phyloP scores from a whole-genome alignment of 2,888 invertebrate species.

The Palloptera scutellata region DNA sequence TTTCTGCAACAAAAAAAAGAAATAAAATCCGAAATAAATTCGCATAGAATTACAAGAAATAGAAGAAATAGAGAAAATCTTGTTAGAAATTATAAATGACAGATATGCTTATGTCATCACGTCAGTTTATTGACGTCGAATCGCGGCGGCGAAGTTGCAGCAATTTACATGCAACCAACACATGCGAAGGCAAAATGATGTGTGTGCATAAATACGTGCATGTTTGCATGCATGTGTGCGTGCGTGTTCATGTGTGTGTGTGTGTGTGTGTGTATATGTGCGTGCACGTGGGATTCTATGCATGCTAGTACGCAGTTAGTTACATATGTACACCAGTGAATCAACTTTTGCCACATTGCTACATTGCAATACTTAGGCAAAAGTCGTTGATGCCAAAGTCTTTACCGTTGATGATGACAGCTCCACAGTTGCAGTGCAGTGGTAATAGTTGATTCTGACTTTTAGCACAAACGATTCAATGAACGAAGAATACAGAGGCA shows the following conservation, averaged over 20 bases:
- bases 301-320: neutral
- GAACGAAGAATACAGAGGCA: no score
- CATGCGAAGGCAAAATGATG: slow-evolving; percentile 5
- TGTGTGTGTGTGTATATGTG: neutral
- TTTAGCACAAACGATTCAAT: no score
- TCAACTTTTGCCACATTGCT: no score
- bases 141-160: slow-evolving; percentile 3
- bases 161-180: slow-evolving; percentile 15
- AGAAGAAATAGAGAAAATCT: no score
- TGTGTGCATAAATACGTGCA: slow-evolving; percentile 6
- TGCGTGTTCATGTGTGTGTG: neutral
- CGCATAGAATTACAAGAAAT: no score
- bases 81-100: slow-evolving; percentile 1
- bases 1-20: no score
- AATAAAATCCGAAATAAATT: no score
- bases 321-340: no score
- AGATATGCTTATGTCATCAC: slow-evolving; percentile 20
- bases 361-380: slow-evolving; percentile 2
- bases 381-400: slow-evolving; percentile 12
- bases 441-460: no score
- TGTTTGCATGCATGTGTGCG: slow-evolving; percentile 3
- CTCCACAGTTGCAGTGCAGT: neutral
- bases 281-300: neutral
- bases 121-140: slow-evolving; percentile 19
- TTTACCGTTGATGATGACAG: slow-evolving; percentile 18